Base-by-base conservation (phyloP, 2,797 vertebrate species). In the Oophaga sylvatica region DNA sequence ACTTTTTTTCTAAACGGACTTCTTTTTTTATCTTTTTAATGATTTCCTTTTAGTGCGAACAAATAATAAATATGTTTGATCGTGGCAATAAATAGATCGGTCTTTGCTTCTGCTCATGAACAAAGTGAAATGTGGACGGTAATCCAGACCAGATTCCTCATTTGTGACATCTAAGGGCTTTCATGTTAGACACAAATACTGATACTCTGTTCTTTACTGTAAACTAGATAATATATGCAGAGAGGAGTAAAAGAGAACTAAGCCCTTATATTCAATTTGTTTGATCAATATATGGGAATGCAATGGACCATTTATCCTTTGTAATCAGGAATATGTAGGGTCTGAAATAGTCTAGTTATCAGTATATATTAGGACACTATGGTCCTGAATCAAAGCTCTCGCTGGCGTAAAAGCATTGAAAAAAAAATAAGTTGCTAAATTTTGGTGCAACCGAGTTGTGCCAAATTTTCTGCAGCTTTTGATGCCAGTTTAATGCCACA, bases 1-100 rank as follows among this genome's bases (percentile, higher is more conserved):
- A 88, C 87, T 85, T 85, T 76, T 80, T 88, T 84, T 79, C 16
- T 48, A 53, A 45, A 68, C 45, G 20, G 83, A 85, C 83, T 76
- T 81, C 57, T 88, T 80, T n/a, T 81, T 85, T 84, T 77, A 81
- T 81, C 62, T 76, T 79, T 57, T 80, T 62, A 77, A 26, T 17
- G 26, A 67, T 77, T 88, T 85, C 78, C 83, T 78, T 87, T 89
- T 86, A 86, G 73, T 90, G 71, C 41, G 16, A 89, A 88, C 84
- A 45, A 88, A 87, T 0, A 0, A 53, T 83, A 60, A 86, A 89
- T 2, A 59, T 78, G 20, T 67, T 90, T 91, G 85, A 86, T 80
- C 84, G 10, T 9, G 15, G 13, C 68, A 59, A 62, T 22, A 63
- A 29, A 63, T 26, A 11, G 60, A 57, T 26, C 53, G 17, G 13